Evolutionary conservation across 2,113 vertebrate species (phyloP).

Genomic region (Lichenostomus cassidix): DNA sequence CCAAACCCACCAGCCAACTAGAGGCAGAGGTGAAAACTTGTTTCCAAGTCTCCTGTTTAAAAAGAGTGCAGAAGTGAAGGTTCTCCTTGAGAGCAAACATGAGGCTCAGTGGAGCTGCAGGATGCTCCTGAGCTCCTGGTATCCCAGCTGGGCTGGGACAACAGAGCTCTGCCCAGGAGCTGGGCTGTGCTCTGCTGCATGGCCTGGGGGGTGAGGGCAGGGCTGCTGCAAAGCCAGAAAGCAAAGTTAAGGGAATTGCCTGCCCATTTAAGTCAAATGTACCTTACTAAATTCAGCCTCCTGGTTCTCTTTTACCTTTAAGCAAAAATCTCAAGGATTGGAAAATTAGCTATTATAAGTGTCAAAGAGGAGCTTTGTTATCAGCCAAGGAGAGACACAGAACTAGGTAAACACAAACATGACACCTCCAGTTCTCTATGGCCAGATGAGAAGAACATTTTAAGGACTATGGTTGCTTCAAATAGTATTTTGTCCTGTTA

Average conservation of each 20-base stretch:
- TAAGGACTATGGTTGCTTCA: neutral
- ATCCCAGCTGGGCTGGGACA: neutral
- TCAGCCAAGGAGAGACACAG: neutral
- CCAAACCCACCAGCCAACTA: no score
- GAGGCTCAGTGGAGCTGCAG: neutral
- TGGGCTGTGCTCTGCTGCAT: neutral
- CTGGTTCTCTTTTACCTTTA: neutral
- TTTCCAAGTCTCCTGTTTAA: neutral
- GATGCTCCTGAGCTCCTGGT: neutral
- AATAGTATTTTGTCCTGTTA: neutral
- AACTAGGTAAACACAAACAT: neutral
- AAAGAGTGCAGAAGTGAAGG: neutral
- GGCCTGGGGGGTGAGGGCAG: neutral
- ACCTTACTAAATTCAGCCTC: neutral
- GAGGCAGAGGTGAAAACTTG: neutral
- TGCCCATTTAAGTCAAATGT: neutral
- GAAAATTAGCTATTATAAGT: neutral
- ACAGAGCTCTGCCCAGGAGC: neutral
- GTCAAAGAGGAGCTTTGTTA: neutral
- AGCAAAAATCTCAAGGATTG: neutral
- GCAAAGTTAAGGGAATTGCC: neutral
- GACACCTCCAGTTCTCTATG: fast-evolving
- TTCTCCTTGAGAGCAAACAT: neutral
- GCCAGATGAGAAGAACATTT: neutral
- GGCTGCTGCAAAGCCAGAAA: neutral